These are phyloP conservation scores for Sesia bembeciformis DNA, from an alignment of 2,888 invertebrate genomes.

Conservation along the genomic window DNA sequence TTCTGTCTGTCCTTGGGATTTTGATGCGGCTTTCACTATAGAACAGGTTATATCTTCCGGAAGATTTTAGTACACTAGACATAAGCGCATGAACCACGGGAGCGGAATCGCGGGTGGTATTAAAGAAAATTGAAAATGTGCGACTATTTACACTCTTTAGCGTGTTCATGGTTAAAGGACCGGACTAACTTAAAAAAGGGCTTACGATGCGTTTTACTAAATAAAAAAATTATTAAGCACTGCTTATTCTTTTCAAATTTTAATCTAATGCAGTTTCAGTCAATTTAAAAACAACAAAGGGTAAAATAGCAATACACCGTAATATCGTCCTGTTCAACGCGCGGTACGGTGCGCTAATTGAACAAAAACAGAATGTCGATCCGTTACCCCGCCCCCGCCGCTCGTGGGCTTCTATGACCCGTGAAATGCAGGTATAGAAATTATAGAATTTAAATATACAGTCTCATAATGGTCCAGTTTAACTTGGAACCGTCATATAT, in stretches of 20 bases:
- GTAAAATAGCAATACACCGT: conserved; percentile 32
- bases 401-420: conserved; percentile 47
- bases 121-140: too few relatives aligned
- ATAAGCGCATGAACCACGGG: too few relatives aligned
- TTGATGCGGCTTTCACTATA: too few relatives aligned
- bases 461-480: conserved; percentile 10
- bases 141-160: too few relatives aligned
- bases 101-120: too few relatives aligned
- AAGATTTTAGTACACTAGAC: too few relatives aligned
- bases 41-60: too few relatives aligned
- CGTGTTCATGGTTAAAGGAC: too few relatives aligned
- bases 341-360: conserved; percentile 45
- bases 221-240: too few relatives aligned
- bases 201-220: too few relatives aligned
- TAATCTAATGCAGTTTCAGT: conserved; percentile 29
- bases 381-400: conserved; percentile 35
- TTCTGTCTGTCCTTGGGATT: too few relatives aligned
- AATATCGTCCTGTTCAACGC: conserved; percentile 24
- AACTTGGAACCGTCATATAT: background rate
- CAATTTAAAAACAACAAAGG: conserved; percentile 55
- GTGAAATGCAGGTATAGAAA: conserved; percentile 49
- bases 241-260: background rate
- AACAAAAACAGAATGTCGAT: conserved; percentile 52
- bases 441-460: conserved; percentile 21
- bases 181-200: too few relatives aligned